A percentile compares a stretch with the other conserved stretches of the same genome.
Evolutionary conservation across 2,888 invertebrate genomes (phyloP).

Genomic region (Pandemis cinnamomeana): DNA sequence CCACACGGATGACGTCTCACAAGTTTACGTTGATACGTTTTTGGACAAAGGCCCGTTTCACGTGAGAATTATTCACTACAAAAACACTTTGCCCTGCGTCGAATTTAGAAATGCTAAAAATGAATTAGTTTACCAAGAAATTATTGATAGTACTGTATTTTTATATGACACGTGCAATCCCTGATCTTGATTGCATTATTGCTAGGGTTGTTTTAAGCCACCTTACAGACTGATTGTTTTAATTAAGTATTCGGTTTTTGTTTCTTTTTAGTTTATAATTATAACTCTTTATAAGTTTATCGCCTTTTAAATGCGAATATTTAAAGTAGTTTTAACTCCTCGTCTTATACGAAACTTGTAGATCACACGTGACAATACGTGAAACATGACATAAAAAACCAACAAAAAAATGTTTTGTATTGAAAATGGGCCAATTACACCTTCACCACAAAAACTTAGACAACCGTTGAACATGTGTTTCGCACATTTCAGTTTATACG

Average conservation of each 20-base stretch:
- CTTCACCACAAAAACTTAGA: too few species aligned
- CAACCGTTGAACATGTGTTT: too few species aligned
- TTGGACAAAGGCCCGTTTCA: constrained; percentile 46
- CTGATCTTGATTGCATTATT: neutral
- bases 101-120: constrained; percentile 18
- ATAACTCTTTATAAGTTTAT: neutral
- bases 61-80: constrained; percentile 23
- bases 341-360: neutral
- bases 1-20: constrained; percentile 6
- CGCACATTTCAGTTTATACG: too few species aligned
- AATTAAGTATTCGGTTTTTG: neutral
- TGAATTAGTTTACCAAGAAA: constrained; percentile 21
- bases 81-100: constrained; percentile 22
- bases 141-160: constrained; percentile 20
- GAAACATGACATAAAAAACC: neutral
- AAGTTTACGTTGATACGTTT: constrained; percentile 18
- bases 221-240: neutral
- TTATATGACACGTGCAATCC: constrained; percentile 12
- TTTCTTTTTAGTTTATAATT: neutral
- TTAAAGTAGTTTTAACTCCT: neutral
- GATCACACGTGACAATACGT: neutral
- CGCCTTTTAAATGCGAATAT: neutral
- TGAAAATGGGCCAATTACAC: too few species aligned
- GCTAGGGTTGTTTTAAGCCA: neutral
- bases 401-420: too few species aligned